These are phyloP conservation scores for Scolanthus callimorphus DNA, from an alignment of 92 coral and sea anemone genomes.

Conservation along the genomic window DNA sequence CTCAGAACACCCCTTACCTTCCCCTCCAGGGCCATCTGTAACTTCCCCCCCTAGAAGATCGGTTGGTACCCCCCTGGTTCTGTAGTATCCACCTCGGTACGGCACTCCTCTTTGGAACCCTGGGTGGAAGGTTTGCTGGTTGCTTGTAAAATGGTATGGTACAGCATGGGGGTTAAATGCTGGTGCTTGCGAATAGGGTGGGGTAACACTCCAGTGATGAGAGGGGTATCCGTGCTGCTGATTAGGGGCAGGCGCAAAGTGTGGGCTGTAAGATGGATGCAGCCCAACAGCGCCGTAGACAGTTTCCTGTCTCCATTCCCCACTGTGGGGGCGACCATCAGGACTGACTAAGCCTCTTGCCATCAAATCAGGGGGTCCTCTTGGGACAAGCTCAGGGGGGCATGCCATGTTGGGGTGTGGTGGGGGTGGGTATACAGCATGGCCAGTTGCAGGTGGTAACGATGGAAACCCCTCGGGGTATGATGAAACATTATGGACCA, in stretches of 20 bases:
- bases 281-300: too few relatives aligned
- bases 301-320: slow-evolving; percentile 52
- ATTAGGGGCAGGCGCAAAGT: slow-evolving; percentile 23
- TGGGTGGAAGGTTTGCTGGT: slow-evolving; percentile 12
- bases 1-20: slow-evolving; percentile 1
- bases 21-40: slow-evolving; percentile 40
- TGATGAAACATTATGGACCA: too few relatives aligned
- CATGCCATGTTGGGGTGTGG: slow-evolving; percentile 21
- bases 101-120: slow-evolving; percentile 32
- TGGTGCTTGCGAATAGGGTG: slow-evolving; percentile 31
- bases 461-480: slow-evolving; percentile 37
- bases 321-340: slow-evolving; percentile 26
- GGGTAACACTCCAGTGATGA: too few relatives aligned
- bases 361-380: slow-evolving; percentile 36
- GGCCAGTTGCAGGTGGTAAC: slow-evolving; percentile 15
- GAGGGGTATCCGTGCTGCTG: too few relatives aligned
- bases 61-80: slow-evolving; percentile 85
- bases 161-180: slow-evolving; percentile 23
- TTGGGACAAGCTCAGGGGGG: too few relatives aligned
- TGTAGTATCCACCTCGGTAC: slow-evolving; percentile 55
- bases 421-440: slow-evolving; percentile 21
- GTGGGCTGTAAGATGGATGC: slow-evolving; percentile 25
- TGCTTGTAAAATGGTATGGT: slow-evolving; percentile 30
- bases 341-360: too few relatives aligned
- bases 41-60: slow-evolving; percentile 54